A percentile compares a stretch with the other conserved stretches of the same genome.
Conservation (phyloP, 2,888 invertebrate species). For the Oxycera nigricornis region DNA sequence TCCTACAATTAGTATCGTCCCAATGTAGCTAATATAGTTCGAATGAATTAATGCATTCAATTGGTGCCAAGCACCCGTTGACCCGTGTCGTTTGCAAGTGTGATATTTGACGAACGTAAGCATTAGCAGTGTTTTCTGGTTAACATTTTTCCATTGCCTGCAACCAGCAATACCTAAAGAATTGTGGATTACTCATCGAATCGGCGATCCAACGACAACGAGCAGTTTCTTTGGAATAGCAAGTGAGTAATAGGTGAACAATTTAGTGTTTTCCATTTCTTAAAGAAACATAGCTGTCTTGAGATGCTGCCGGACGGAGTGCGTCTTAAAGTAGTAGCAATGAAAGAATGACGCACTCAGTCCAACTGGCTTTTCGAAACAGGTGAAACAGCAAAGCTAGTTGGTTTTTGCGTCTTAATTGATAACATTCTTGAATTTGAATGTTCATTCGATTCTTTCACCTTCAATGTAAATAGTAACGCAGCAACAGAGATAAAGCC, state of each 20-base stretch:
- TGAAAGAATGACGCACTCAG: background rate
- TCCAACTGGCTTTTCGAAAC: background rate
- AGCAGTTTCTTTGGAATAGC: conserved; percentile 18
- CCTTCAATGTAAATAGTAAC: background rate
- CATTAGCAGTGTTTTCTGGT: conserved; percentile 10
- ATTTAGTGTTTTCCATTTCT: background rate
- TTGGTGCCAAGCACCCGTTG: background rate
- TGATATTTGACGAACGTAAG: background rate
- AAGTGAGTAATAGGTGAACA: conserved; percentile 34
- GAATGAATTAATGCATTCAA: too few relatives aligned
- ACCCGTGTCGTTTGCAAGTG: background rate
- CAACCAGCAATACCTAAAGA: background rate
- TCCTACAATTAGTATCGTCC: too few relatives aligned
- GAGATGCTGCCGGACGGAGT: too few relatives aligned
- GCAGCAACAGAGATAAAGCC: background rate
- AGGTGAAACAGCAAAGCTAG: background rate
- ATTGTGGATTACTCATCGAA: conserved; percentile 31
- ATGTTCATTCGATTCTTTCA: background rate
- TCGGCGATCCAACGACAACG: background rate
- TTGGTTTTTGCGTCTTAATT: background rate
- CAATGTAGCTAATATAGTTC: too few relatives aligned
- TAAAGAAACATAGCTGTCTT: conserved; percentile 8
- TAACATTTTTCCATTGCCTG: background rate
- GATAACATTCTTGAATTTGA: background rate
- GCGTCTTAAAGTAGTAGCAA: too few relatives aligned